A percentile compares a stretch with the other conserved stretches of the same genome.
These are phyloP conservation scores for Catharus bicknelli DNA, from an alignment of 2,113 vertebrate species.

Conservation along the genomic window DNA sequence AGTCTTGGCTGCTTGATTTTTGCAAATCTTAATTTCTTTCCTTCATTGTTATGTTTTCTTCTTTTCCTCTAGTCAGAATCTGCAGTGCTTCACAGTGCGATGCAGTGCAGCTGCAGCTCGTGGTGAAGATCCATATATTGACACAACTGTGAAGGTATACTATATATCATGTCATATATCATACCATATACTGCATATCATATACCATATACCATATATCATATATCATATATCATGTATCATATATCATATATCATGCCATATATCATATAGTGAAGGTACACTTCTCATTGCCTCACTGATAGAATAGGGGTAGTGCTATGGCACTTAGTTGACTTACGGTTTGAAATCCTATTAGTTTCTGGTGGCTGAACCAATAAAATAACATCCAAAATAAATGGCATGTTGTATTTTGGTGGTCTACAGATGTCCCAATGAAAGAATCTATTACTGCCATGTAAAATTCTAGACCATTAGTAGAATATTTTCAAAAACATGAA, in stretches of 20 bases:
- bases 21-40: not conserved
- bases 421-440: not conserved
- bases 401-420: not conserved
- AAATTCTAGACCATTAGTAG: not conserved
- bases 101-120: slow-evolving; percentile 88
- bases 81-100: slow-evolving; percentile 94
- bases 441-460: not conserved
- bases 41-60: not conserved
- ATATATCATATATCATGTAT: too few species aligned
- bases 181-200: too few species aligned
- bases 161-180: too few species aligned
- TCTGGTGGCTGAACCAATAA: not conserved
- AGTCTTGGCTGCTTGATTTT: not conserved
- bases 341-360: not conserved
- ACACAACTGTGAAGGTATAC: slow-evolving; percentile 80
- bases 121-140: slow-evolving; percentile 86
- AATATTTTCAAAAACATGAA: not conserved
- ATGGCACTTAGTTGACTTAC: not conserved
- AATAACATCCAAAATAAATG: not conserved
- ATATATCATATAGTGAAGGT: slow-evolving; percentile 78
- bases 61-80: slow-evolving; percentile 77
- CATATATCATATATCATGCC: too few species aligned
- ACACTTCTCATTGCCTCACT: not conserved
- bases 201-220: too few species aligned
- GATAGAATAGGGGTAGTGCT: not conserved